phyloP scores from a whole-genome alignment of 92 coral and sea anemone genomes.

The Desmophyllum pertusum region DNA sequence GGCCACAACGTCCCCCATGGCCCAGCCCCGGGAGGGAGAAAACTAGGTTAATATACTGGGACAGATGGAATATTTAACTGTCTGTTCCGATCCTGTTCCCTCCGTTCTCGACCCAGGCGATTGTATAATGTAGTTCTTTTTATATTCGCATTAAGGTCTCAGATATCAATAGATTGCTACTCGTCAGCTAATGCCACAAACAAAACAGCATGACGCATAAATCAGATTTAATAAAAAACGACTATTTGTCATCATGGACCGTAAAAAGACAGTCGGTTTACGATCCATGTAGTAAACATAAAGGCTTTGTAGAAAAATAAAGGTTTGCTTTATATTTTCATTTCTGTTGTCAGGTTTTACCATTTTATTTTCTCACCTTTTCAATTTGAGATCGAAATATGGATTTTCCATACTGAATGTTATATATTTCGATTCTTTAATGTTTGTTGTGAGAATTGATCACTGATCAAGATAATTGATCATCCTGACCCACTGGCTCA shows the following conservation, averaged over 20 bases:
- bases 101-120: too few relatives aligned
- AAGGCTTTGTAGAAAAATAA: constrained; percentile 11
- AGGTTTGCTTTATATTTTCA: not conserved
- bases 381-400: not conserved
- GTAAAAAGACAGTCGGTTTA: too few relatives aligned
- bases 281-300: too few relatives aligned
- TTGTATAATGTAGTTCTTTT: not conserved
- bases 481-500: not conserved
- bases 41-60: too few relatives aligned
- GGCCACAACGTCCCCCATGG: too few relatives aligned
- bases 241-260: constrained; percentile 6
- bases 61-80: too few relatives aligned
- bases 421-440: not conserved
- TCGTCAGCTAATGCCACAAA: not conserved
- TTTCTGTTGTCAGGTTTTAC: not conserved
- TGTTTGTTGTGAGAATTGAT: not conserved
- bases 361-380: not conserved
- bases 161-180: not conserved
- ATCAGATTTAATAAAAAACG: not conserved
- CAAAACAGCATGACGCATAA: not conserved
- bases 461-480: too few relatives aligned
- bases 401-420: not conserved
- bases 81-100: too few relatives aligned
- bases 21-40: too few relatives aligned
- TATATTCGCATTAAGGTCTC: not conserved